phyloP scores from a whole-genome alignment of 2,797 vertebrate genomes.

The Bradypodion ventrale region DNA sequence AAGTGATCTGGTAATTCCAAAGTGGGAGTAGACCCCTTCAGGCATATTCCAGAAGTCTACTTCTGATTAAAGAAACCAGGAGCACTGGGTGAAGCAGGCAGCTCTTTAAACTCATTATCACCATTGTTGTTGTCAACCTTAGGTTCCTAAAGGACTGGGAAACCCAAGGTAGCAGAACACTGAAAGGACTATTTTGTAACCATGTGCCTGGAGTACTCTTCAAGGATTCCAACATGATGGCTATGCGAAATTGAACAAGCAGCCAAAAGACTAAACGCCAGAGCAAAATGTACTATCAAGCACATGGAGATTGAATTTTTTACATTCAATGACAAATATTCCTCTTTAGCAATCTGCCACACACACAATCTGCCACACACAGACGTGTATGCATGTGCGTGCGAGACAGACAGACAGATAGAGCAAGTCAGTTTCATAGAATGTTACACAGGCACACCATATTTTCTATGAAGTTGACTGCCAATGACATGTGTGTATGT shows the following conservation, averaged over 20 bases:
- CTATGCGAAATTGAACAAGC: conserved; percentile 37
- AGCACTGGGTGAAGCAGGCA: conserved; percentile 44
- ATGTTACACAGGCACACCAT: conserved; percentile 32
- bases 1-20: conserved; percentile 1
- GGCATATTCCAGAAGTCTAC: not conserved
- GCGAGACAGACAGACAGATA: too few relatives aligned
- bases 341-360: conserved; percentile 26
- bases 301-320: accelerated
- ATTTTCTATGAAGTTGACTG: conserved; percentile 46
- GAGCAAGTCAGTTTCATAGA: too few relatives aligned
- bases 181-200: conserved; percentile 36
- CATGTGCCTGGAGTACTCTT: conserved; percentile 46
- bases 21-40: conserved; percentile 5
- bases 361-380: not conserved
- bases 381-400: too few relatives aligned
- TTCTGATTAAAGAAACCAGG: conserved; percentile 42
- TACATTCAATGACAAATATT: conserved; percentile 29
- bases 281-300: not conserved
- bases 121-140: conserved; percentile 1
- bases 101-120: conserved; percentile 39
- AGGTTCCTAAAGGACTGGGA: conserved; percentile 30
- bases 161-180: conserved; percentile 22
- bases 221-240: conserved; percentile 45
- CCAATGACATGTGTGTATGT: not conserved
- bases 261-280: conserved; percentile 9